Evolutionary conservation across 2,797 vertebrate species (phyloP), one percentile per base, ranked within the genome.

Genomic region (Malurus splendens): DNA sequence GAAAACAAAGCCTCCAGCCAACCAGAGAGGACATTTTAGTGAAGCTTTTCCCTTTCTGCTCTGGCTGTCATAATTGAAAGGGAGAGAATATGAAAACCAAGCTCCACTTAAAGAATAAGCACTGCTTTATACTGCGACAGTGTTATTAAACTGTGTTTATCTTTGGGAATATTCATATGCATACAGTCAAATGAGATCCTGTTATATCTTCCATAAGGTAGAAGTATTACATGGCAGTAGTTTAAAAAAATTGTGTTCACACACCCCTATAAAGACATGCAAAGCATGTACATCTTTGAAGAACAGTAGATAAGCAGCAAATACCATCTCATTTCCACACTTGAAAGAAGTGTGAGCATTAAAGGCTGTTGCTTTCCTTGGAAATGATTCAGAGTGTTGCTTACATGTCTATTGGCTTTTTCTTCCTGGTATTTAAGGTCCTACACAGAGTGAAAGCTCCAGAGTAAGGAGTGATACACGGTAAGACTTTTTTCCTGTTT

Each of bases 381-480:
- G 39, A 59, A 42, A 22, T 44, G 0, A 24, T 79, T 85, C 33
- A 48, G 18, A 39, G 38, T 52, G 18, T 83, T 88, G 23, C 42
- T 95, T 50, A 82, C 38, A 13, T 22, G 81, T 72, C 24, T 56
- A 2, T 55, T 95, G 12, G 89, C 45, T 91, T 91, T 89, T 90
- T 86, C 68, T 94, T 94, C 65, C 72, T 90, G 71, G 12, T 94
- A 27, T 96, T 96, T 84, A 96, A 98, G 97, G 96, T 96, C 77
- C 95, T 91, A 95, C 95, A 47, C 96, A 96, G 88, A 97, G 59
- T 51, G 97, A 97, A 42, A 95, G 88, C 87, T 95, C 96, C 77
- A 97, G 83, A 93, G 54, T 79, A 55, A 96, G 81, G 74, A 97
- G 74, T 68, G 97, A 97, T 57, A 68, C 95, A 83, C 96, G 96